A percentile compares a stretch with the other conserved stretches of the same genome.
Evolutionary conservation across 2,888 invertebrate genomes (phyloP).

Genomic region (Dromius quadrimaculatus): DNA sequence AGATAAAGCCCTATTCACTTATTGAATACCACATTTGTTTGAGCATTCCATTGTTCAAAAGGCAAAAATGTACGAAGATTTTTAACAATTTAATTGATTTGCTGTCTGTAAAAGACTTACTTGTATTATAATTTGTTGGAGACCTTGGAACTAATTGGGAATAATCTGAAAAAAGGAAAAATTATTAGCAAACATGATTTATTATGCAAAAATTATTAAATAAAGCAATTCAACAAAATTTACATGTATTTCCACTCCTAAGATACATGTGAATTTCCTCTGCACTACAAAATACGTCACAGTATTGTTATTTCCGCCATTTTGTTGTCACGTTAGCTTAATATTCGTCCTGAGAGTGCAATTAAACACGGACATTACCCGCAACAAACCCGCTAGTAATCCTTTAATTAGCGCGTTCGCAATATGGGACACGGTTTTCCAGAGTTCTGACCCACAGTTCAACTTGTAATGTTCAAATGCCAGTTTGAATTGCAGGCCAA

Average conservation of each 20-base stretch:
- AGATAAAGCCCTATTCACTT: neutral
- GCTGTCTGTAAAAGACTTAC: conserved; percentile 11
- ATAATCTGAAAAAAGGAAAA: neutral
- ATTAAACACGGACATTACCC: conserved; percentile 4
- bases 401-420: conserved; percentile 32
- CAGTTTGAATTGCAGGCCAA: neutral
- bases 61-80: neutral
- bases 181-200: no score
- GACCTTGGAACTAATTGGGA: neutral
- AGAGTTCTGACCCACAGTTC: neutral
- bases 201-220: no score
- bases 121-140: conserved; percentile 13
- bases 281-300: no score
- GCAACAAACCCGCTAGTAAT: conserved; percentile 19
- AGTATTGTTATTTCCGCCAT: no score
- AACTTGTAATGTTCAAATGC: conserved; percentile 1
- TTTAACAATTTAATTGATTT: conserved; percentile 4
- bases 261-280: no score
- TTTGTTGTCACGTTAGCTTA: no score
- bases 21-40: neutral
- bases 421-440: neutral
- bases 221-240: no score
- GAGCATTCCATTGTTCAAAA: neutral
- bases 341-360: neutral
- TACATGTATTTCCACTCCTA: no score